phyloP scores from a whole-genome alignment of 2,797 vertebrate species.

The Pantherophis alleghaniensis region DNA sequence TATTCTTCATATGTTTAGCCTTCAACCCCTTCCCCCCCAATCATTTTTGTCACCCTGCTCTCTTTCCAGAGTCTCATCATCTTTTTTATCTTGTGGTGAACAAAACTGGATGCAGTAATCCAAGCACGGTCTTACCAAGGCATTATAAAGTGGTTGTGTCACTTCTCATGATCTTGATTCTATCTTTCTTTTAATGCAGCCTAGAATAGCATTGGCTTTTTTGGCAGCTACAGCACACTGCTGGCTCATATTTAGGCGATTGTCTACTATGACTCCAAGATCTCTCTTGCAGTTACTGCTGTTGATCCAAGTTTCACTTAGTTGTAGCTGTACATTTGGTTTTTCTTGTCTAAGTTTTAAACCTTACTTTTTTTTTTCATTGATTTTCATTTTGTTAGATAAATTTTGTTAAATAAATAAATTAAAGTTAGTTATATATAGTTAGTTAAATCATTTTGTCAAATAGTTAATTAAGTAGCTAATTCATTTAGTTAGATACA shows the following conservation, averaged over 20 bases:
- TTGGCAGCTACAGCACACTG: background rate
- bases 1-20: background rate
- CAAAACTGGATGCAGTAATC: background rate
- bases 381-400: background rate
- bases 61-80: background rate
- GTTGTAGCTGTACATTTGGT: background rate
- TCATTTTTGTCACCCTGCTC: background rate
- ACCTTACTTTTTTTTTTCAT: background rate
- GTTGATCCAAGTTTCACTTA: background rate
- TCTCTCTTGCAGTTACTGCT: background rate
- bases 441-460: background rate
- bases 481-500: background rate
- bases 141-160: background rate
- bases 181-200: background rate
- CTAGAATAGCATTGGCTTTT: background rate
- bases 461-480: background rate
- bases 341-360: background rate
- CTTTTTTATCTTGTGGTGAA: background rate
- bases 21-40: background rate
- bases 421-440: background rate
- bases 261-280: background rate
- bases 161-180: background rate
- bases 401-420: background rate
- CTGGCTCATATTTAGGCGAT: background rate
- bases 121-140: background rate